Percentiles rank a stretch among this genome's conserved stretches.
Conservation (phyloP, 2,888 invertebrate species). For the Drosophila pseudotalamancana region DNA sequence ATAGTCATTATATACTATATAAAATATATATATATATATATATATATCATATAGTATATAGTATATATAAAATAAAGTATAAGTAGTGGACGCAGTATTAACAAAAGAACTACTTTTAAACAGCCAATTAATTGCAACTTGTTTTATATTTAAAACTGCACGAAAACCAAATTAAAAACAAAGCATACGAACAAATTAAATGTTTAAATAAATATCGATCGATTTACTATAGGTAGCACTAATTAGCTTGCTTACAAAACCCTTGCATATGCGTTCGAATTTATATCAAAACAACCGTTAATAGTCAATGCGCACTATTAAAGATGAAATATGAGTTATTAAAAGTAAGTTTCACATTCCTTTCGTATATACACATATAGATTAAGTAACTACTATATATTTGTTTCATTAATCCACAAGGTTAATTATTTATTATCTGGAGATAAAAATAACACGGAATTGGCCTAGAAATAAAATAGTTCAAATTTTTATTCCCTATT, state of each 20-base stretch:
- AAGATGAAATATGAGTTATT: slow-evolving; percentile 18
- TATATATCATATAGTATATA: no score
- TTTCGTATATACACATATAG: slow-evolving; percentile 7
- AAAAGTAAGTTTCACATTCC: slow-evolving; percentile 9
- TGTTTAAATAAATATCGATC: slow-evolving; percentile 26
- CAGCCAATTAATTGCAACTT: slow-evolving; percentile 81
- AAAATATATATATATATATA: no score
- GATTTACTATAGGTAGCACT: slow-evolving; percentile 51
- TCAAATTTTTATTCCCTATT: no score
- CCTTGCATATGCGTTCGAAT: slow-evolving; percentile 25
- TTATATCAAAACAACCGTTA: slow-evolving; percentile 15
- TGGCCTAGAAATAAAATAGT: no score
- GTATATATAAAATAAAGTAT: slow-evolving; percentile 15
- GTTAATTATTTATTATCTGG: no score
- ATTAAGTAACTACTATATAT: slow-evolving; percentile 8
- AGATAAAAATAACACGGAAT: no score
- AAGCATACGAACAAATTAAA: slow-evolving; percentile 10
- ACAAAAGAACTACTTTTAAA: slow-evolving; percentile 51
- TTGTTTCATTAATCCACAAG: background rate
- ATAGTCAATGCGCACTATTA: slow-evolving; percentile 21
- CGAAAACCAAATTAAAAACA: slow-evolving; percentile 8
- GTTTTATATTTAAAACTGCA: slow-evolving; percentile 41
- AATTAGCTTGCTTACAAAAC: slow-evolving; percentile 40
- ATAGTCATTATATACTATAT: no score
- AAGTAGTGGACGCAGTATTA: slow-evolving; percentile 24